Evolutionary conservation across 2,113 vertebrate genomes (phyloP).

Genomic region (Tinamus guttatus): DNA sequence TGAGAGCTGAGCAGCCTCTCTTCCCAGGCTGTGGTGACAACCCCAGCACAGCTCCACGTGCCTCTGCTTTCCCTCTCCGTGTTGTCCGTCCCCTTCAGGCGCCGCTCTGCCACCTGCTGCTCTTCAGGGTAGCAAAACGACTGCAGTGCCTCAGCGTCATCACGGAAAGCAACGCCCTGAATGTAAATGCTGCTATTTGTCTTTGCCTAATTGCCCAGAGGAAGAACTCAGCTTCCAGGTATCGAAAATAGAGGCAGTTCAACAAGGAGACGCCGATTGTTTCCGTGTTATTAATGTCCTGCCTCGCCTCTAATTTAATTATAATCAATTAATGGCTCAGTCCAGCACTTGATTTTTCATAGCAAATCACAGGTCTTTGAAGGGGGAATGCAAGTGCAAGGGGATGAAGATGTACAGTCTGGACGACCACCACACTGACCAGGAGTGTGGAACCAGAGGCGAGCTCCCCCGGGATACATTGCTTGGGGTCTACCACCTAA

Average conservation of each 20-base stretch:
- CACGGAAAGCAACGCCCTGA: not conserved
- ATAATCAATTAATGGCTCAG: not conserved
- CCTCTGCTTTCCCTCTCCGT: accelerated
- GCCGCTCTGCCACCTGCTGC: not conserved
- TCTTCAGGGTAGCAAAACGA: accelerated
- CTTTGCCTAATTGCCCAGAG: not conserved
- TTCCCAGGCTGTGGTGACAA: accelerated
- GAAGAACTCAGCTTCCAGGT: not conserved
- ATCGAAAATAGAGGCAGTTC: not conserved
- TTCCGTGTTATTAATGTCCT: not conserved
- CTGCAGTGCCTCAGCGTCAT: accelerated
- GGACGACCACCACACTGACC: not conserved
- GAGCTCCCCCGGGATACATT: not conserved
- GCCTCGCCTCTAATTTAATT: slow-evolving; percentile 27
- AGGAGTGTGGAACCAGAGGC: slow-evolving; percentile 32
- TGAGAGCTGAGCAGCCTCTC: not conserved
- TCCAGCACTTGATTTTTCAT: not conserved
- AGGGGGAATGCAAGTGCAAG: not conserved
- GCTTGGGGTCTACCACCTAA: too few relatives aligned
- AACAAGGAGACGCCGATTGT: not conserved
- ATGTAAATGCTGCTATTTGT: accelerated
- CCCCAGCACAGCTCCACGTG: not conserved
- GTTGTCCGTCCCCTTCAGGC: accelerated
- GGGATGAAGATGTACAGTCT: not conserved
- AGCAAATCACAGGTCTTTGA: slow-evolving; percentile 29